These are phyloP conservation scores for Atractosteus spatula DNA, from an alignment of 2,113 vertebrate species.

Conservation along the genomic window DNA sequence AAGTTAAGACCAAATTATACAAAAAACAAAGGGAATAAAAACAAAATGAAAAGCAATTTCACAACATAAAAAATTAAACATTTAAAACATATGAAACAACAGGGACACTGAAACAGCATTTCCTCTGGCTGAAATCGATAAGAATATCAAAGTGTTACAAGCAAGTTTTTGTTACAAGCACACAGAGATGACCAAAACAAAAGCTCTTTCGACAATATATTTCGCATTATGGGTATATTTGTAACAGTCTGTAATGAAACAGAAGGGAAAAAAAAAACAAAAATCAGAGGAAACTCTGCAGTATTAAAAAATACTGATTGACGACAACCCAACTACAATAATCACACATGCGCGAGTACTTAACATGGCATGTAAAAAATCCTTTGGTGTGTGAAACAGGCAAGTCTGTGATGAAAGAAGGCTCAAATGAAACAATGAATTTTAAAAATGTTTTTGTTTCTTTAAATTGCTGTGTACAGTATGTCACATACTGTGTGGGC, in stretches of 20 bases:
- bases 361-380: slow-evolving; percentile 17
- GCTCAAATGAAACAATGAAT: too few relatives aligned
- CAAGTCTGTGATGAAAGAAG: too few relatives aligned
- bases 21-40: slow-evolving; percentile 33
- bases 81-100: slow-evolving; percentile 37
- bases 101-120: slow-evolving; percentile 29
- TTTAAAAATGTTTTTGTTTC: too few relatives aligned
- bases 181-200: background rate
- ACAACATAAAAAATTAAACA: slow-evolving; percentile 29
- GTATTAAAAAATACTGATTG: slow-evolving; percentile 19
- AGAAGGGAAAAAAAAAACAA: slow-evolving; percentile 14
- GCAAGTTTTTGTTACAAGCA: slow-evolving; percentile 12
- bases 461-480: too few relatives aligned
- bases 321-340: slow-evolving; percentile 9
- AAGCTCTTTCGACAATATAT: background rate
- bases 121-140: slow-evolving; percentile 35
- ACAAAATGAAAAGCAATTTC: slow-evolving; percentile 30
- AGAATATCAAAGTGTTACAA: slow-evolving; percentile 20
- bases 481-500: too few relatives aligned
- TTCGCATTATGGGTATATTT: background rate
- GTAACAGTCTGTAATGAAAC: too few relatives aligned
- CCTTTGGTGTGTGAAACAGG: background rate
- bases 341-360: slow-evolving; percentile 18
- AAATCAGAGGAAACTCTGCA: slow-evolving; percentile 41
- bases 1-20: slow-evolving; percentile 78